Base-by-base conservation (phyloP, 2,113 vertebrate genomes). In the Myiozetetes cayanensis region DNA sequence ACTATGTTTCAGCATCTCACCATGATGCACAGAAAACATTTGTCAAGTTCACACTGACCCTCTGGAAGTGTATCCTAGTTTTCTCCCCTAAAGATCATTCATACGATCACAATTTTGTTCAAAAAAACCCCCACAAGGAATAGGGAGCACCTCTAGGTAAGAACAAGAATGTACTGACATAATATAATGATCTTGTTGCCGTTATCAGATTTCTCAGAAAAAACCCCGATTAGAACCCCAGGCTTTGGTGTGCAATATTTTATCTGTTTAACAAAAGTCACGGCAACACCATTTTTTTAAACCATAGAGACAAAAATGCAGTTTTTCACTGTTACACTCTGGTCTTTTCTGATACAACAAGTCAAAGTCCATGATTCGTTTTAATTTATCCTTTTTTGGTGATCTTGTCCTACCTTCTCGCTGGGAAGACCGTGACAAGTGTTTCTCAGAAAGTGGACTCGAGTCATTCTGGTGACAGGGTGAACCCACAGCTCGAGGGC, bases 391-490 rank as follows among this genome's bases (percentile, higher is more conserved):
- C 39, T 12, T 55, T 25, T 47, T 23, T 7, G 4, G 31, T 30
- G n/a, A 37, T 28, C 49, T 88, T 72, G 30, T 94, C 97, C 16
- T 94, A 99, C 99, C 99, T 98, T 99, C 99, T 98, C 99, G 97
- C 59, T 98, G 98, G 23, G 98, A 97, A 37, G 98, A 92, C 72
- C 99, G 98, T 68, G 98, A 98, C 94, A 98, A 91, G 58, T 98
- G 97, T 97, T 99, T 99, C 92, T 98, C 98, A 72, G 97, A 96
- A 22, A 96, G 76, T 1, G 86, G 93, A 90, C 97, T 98, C 11
- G 98, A 98, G 89, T 99, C 99, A 44, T 96, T 98, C 78, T 98
- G 99, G 73, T 99, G 99, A 74, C 98, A 98, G 8, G 98, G 98
- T 53, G 98, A 98, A 35, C 98, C 98, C 43, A 98, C 96, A 13